A percentile compares a stretch with the other conserved stretches of the same genome.
Conservation (phyloP, 1,140 invertebrate genomes). For the Steinernema khuongi region DNA sequence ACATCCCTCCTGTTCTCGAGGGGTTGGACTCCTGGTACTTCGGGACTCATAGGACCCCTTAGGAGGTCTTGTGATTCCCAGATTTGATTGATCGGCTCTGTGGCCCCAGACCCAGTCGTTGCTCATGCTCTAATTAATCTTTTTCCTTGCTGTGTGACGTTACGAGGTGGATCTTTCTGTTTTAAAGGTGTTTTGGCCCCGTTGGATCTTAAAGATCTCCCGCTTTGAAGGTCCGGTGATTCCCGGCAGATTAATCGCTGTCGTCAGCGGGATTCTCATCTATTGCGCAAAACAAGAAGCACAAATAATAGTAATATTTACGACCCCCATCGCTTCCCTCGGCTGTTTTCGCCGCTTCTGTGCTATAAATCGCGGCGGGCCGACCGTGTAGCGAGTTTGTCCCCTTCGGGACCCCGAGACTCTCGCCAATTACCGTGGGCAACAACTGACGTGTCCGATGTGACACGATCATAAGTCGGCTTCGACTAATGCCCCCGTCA, state of each 20-base stretch:
- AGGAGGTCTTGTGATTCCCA: too few species aligned
- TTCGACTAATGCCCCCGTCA: not conserved
- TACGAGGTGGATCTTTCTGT: too few species aligned
- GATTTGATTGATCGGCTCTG: not conserved
- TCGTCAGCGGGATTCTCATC: not conserved
- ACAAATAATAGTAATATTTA: conserved; percentile 5
- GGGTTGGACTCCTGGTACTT: too few species aligned
- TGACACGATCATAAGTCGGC: not conserved
- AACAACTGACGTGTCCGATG: not conserved
- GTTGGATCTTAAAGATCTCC: too few species aligned
- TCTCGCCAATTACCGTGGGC: not conserved
- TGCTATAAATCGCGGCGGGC: not conserved
- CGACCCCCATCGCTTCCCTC: not conserved
- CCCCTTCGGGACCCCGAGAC: not conserved
- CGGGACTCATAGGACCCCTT: too few species aligned
- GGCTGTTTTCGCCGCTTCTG: not conserved
- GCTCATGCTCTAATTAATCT: too few species aligned
- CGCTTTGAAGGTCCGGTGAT: too few species aligned
- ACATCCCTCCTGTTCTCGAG: too few species aligned
- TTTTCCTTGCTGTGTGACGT: too few species aligned
- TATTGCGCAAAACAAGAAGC: not conserved
- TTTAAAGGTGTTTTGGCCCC: too few species aligned
- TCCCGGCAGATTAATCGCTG: not conserved
- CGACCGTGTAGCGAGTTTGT: too few species aligned
- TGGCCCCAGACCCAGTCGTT: not conserved